phyloP scores from a whole-genome alignment of 2,113 vertebrate genomes.

The Xiphias gladius region DNA sequence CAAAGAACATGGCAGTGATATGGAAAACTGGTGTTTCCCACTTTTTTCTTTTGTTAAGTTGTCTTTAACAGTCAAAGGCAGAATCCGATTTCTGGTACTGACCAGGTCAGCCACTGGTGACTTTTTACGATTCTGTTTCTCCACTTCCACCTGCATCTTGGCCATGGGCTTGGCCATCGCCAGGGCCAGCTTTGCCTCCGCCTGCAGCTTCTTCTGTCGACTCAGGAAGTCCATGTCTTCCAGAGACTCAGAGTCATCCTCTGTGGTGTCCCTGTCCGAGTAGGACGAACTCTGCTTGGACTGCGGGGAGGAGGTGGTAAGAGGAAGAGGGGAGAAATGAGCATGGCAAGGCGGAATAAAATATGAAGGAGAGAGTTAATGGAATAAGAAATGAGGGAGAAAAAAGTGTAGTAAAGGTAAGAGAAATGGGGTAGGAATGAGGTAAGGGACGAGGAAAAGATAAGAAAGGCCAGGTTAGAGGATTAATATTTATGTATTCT shows the following conservation, averaged over 20 bases:
- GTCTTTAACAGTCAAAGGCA: background rate
- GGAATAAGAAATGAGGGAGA: background rate
- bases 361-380: background rate
- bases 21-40: background rate
- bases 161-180: constrained; percentile 99
- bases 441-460: background rate
- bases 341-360: background rate
- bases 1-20: background rate
- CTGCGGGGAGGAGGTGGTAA: constrained; percentile 67
- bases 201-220: constrained; percentile 97
- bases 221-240: constrained; percentile 99
- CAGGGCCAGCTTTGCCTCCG: constrained; percentile 96
- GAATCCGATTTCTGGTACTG: constrained; percentile 66
- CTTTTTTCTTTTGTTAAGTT: background rate
- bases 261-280: constrained; percentile 97
- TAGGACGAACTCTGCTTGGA: constrained; percentile 99
- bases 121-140: constrained; percentile 99
- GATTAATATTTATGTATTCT: constrained; percentile 17
- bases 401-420: background rate
- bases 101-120: constrained; percentile 97
- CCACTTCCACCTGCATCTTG: constrained; percentile 99
- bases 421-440: background rate
- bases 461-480: background rate
- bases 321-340: background rate
- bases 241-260: constrained; percentile 96